Conservation (phyloP, 2,113 vertebrate species). For the Pelusios castaneus region DNA sequence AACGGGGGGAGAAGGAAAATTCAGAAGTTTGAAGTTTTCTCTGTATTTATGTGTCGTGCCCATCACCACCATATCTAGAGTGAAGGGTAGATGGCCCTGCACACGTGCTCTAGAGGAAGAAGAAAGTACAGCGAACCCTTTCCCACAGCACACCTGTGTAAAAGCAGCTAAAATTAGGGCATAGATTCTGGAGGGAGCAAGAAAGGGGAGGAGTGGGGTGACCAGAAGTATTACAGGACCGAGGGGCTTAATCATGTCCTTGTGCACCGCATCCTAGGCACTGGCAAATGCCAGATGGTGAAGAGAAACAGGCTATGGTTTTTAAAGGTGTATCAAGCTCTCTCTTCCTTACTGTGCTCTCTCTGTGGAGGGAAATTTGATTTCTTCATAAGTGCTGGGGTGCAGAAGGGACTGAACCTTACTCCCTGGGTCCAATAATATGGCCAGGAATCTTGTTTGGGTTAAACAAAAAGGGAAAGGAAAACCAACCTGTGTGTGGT, state of each 20-base stretch:
- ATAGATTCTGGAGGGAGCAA: background rate
- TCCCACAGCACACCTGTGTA: too few species aligned
- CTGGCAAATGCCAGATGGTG: background rate
- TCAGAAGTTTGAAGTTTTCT: background rate
- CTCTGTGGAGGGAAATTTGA: background rate
- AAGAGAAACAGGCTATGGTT: background rate
- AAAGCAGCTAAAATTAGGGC: too few species aligned
- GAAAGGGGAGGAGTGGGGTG: accelerated
- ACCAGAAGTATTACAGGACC: background rate
- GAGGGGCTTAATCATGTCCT: background rate
- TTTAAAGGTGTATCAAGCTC: background rate
- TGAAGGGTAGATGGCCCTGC: too few species aligned
- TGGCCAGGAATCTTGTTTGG: background rate
- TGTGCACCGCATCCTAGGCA: background rate
- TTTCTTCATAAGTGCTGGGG: background rate
- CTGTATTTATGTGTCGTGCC: background rate
- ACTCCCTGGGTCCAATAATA: background rate
- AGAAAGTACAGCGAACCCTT: too few species aligned
- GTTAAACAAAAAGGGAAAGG: background rate
- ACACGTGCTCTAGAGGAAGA: too few species aligned
- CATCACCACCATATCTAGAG: too few species aligned
- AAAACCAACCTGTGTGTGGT: background rate
- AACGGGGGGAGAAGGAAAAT: background rate
- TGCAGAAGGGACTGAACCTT: background rate
- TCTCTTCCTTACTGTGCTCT: background rate